phyloP scores from a whole-genome alignment of 37 sponge, comb jelly and placozoan species.

The Trichoplax adhaerens region DNA sequence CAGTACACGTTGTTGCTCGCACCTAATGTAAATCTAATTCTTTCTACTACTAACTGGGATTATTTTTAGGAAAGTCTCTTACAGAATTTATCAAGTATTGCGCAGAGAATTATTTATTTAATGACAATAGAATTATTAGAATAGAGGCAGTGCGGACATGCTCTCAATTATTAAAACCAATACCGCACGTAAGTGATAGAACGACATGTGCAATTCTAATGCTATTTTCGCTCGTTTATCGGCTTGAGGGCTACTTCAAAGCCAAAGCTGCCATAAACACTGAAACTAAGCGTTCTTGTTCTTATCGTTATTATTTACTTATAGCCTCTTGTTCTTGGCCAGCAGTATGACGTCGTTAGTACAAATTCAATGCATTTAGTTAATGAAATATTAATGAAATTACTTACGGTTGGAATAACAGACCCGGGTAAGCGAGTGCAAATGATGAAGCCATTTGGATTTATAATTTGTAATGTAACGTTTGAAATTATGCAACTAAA shows the following conservation, averaged over 20 bases:
- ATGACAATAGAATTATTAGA: constrained; percentile 32
- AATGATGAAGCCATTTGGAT: too few species aligned
- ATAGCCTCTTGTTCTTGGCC: too few species aligned
- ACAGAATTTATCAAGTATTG: constrained; percentile 61
- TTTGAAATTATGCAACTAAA: too few species aligned
- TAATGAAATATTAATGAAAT: constrained; percentile 57
- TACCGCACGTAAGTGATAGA: constrained; percentile 19
- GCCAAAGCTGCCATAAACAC: too few species aligned
- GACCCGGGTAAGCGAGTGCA: constrained; percentile 14
- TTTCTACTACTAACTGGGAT: constrained; percentile 1
- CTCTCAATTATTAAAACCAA: constrained; percentile 52
- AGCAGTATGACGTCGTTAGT: neutral
- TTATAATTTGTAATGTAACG: too few species aligned
- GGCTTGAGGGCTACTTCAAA: too few species aligned
- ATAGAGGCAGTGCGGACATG: constrained; percentile 74
- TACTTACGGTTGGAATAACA: constrained; percentile 67
- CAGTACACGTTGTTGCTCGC: neutral
- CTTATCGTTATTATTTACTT: too few species aligned
- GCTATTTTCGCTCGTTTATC: too few species aligned
- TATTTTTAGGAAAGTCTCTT: constrained; percentile 30
- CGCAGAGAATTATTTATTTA: constrained; percentile 50
- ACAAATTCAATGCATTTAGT: constrained; percentile 31
- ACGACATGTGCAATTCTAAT: too few species aligned
- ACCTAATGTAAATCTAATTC: neutral
- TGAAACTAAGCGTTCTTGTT: too few species aligned